Evolutionary conservation across 2,113 vertebrate species (phyloP).

Genomic region (Myotis davidii): DNA sequence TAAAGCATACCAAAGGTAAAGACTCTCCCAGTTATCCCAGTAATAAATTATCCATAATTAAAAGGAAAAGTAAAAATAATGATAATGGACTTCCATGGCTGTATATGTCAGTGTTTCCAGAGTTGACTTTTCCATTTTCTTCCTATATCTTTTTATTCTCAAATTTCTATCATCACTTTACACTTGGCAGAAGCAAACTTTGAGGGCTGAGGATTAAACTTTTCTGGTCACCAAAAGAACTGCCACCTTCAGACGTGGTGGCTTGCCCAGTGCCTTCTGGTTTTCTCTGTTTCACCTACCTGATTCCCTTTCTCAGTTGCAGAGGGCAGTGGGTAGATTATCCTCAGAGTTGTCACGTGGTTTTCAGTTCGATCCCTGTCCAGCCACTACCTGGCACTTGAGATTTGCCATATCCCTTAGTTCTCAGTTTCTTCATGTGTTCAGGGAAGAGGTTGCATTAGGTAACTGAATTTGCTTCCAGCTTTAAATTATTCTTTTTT

Average conservation of each 20-base stretch:
- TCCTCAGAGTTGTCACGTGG: neutral
- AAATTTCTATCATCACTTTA: neutral
- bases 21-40: neutral
- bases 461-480: neutral
- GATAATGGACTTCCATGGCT: neutral
- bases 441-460: neutral
- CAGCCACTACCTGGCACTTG: neutral
- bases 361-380: neutral
- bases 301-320: neutral
- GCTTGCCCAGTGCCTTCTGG: neutral
- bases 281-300: neutral
- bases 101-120: neutral
- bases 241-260: neutral
- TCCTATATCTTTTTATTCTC: neutral
- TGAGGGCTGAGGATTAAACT: neutral
- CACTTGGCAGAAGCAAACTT: neutral
- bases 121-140: neutral
- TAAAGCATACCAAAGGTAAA: neutral
- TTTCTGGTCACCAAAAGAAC: neutral
- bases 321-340: neutral
- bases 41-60: neutral
- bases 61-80: constrained; percentile 7
- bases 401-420: neutral
- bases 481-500: neutral
- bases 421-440: neutral